Conservation (phyloP, 2,113 vertebrate genomes). For the Phocoena sinus region DNA sequence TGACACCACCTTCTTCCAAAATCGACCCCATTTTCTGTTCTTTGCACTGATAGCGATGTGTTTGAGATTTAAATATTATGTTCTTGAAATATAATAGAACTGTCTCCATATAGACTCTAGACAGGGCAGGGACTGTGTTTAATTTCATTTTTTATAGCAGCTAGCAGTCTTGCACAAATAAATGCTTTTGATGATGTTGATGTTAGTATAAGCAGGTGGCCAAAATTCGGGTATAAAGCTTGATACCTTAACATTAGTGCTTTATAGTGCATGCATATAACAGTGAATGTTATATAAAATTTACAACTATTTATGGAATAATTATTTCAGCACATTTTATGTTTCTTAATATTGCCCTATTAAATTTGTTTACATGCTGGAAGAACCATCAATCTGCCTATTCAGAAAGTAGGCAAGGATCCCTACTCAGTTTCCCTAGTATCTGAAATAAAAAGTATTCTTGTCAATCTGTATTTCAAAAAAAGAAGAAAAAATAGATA, state of each 20-base stretch:
- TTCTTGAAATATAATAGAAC: conserved; percentile 68
- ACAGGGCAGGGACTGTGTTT: conserved; percentile 65
- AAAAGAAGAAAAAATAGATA: not conserved
- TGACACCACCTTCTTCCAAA: not conserved
- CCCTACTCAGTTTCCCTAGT: not conserved
- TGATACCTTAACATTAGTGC: conserved; percentile 34
- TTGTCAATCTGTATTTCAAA: not conserved
- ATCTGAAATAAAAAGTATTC: conserved; percentile 29
- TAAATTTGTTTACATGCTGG: conserved; percentile 63
- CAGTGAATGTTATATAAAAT: conserved; percentile 55
- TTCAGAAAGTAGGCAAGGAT: conserved; percentile 53
- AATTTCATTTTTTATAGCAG: conserved; percentile 64
- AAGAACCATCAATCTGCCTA: conserved; percentile 54
- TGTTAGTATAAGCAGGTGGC: conserved; percentile 65
- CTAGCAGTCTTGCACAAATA: conserved; percentile 65
- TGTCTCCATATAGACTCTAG: conserved; percentile 68
- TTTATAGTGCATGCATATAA: conserved; percentile 16
- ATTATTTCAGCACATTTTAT: conserved; percentile 66
- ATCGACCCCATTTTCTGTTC: not conserved
- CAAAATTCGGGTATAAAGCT: conserved; percentile 39
- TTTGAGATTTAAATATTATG: conserved; percentile 62
- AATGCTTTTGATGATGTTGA: conserved; percentile 65
- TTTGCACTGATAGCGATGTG: conserved; percentile 30
- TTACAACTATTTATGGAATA: conserved; percentile 62
- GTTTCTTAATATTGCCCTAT: conserved; percentile 49